Evolutionary conservation across 2,888 invertebrate genomes (phyloP).

Genomic region (Tanypteryx hageni): DNA sequence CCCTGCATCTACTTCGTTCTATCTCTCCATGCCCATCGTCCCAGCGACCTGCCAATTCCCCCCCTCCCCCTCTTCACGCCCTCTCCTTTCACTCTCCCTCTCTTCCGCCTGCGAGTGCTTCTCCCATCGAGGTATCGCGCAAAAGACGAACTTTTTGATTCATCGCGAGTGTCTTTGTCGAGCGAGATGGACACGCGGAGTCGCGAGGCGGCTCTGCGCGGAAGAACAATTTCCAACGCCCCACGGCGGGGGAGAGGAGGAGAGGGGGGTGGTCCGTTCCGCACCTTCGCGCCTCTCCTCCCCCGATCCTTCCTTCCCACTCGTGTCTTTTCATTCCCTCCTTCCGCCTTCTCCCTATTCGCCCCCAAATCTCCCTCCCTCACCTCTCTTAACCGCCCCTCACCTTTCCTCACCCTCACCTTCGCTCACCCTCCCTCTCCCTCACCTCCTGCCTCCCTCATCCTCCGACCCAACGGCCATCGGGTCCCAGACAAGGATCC

Average conservation of each 20-base stretch:
- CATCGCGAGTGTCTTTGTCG: too few species aligned
- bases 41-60: too few species aligned
- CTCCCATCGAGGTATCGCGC: neutral
- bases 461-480: neutral
- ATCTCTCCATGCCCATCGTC: too few species aligned
- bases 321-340: neutral
- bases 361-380: neutral
- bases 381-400: neutral
- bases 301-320: neutral
- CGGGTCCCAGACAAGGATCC: constrained; percentile 56
- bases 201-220: too few species aligned
- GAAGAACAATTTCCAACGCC: too few species aligned
- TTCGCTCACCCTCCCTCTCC: neutral
- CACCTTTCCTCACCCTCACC: neutral
- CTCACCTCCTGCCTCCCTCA: neutral
- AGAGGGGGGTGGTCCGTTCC: too few species aligned
- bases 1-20: neutral
- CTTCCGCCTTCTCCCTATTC: neutral
- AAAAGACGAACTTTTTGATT: too few species aligned
- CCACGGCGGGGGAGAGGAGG: too few species aligned
- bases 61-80: neutral
- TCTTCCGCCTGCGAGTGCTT: neutral
- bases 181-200: too few species aligned
- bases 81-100: neutral
- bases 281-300: neutral